Evolutionary conservation across 2,888 invertebrate species (phyloP).

Genomic region (Drosophila putrida): DNA sequence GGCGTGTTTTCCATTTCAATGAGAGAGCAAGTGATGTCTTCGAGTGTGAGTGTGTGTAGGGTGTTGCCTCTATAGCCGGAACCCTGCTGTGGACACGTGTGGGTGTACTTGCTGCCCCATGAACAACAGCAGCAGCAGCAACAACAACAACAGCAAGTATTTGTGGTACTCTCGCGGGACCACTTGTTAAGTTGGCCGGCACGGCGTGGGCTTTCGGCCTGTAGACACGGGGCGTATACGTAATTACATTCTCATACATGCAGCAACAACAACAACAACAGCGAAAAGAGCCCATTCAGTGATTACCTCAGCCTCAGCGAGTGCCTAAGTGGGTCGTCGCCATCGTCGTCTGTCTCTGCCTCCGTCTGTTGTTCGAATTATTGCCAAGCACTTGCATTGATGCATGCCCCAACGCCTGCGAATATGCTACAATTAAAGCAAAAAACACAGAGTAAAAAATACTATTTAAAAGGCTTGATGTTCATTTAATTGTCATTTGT

Average conservation of each 20-base stretch:
- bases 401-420: conserved; percentile 41
- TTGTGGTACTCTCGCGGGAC: conserved; percentile 42
- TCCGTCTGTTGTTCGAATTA: conserved; percentile 16
- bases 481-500: background rate
- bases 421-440: conserved; percentile 48
- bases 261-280: conserved; percentile 19
- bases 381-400: conserved; percentile 31
- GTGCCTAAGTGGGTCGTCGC: conserved; percentile 56
- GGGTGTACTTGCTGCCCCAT: conserved; percentile 24
- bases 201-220: conserved; percentile 51
- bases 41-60: conserved; percentile 9
- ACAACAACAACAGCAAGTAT: conserved; percentile 11
- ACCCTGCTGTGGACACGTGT: conserved; percentile 44
- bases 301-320: conserved; percentile 57
- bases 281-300: conserved; percentile 21
- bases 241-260: conserved; percentile 42
- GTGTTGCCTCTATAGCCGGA: conserved; percentile 22
- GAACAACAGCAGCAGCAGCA: conserved; percentile 5
- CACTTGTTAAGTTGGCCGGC: conserved; percentile 62
- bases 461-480: background rate
- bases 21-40: conserved; percentile 40
- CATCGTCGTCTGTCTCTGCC: conserved; percentile 26
- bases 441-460: conserved; percentile 1
- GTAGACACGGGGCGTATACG: conserved; percentile 59
- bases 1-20: conserved; percentile 43